phyloP scores from a whole-genome alignment of 2,113 vertebrate species.

The Syngnathus typhle region DNA sequence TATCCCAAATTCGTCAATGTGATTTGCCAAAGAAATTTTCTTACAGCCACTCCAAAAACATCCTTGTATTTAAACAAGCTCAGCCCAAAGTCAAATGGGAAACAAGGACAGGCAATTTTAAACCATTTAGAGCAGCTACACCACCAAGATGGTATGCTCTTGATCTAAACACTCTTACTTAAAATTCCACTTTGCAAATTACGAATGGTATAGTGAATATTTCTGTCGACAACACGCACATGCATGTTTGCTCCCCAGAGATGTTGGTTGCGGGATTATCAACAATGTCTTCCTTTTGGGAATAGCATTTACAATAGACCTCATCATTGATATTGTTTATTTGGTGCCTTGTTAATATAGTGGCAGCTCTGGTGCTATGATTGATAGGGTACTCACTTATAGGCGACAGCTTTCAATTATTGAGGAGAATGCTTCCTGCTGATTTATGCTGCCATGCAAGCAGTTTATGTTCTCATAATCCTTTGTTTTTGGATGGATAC shows the following conservation, averaged over 20 bases:
- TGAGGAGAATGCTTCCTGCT: constrained; percentile 44
- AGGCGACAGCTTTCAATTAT: constrained; percentile 44
- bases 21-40: not conserved
- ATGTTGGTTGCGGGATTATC: constrained; percentile 41
- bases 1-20: not conserved
- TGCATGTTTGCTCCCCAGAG: constrained; percentile 36
- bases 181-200: not conserved
- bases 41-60: not conserved
- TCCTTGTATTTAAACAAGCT: not conserved
- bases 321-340: constrained; percentile 64
- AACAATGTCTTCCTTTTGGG: constrained; percentile 44
- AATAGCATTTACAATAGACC: constrained; percentile 52
- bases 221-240: constrained; percentile 12
- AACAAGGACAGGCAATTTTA: not conserved
- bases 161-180: not conserved
- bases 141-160: not conserved
- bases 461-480: constrained; percentile 56
- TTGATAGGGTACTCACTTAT: constrained; percentile 49
- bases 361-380: constrained; percentile 63
- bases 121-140: not conserved
- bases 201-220: not conserved
- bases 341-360: constrained; percentile 56
- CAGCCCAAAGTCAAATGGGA: not conserved
- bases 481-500: constrained; percentile 26
- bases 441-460: constrained; percentile 55